Evolutionary conservation across 2,113 vertebrate genomes (phyloP), one percentile per base, ranked within the genome.

Genomic region (Elephantulus edwardii): DNA sequence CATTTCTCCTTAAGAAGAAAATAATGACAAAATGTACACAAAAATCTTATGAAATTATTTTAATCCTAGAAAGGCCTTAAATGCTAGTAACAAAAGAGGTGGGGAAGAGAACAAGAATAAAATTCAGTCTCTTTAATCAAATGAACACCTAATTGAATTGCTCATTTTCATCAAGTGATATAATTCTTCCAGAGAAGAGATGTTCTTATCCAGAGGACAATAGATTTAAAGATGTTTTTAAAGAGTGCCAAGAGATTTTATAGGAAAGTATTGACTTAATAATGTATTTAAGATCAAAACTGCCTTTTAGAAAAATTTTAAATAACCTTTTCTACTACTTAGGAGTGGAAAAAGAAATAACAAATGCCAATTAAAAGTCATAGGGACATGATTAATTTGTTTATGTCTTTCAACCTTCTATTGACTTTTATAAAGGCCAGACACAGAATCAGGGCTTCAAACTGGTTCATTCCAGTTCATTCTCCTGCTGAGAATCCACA

Each of bases 51-150:
- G 74, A 97, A 97, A 96, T 86, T 82, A 88, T 83, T 92, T 97
- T 97, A 97, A 97, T 96, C 93, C 95, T 95, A 90, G 70, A 95
- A 96, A 93, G 89, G 85, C 96, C 93, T 89, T 86, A 64, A 95
- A 95, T 93, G 77, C 88, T 94, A 94, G 66, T 95, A 92, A 96
- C 91, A 90, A 94, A 93, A 97, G 64, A 94, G 22, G 58, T 24
- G 90, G 93, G 74, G 72, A 76, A 93, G 95, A 94, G 87, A 97
- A 95, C 91, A 96, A 89, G 80, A 93, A 96, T 92, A 95, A 97
- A 97, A 97, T 93, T 95, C 92, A 96, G 88, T 93, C 90, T 2
- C 0, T 97, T 97, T 96, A 97, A 97, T 97, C 90, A 97, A 97
- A 38, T 90, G 81, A 96, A 97, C 95, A 93, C 42, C 84, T 93